Evolutionary conservation across 2,888 invertebrate genomes (phyloP), one percentile per base, ranked within the genome.

Genomic region (Anarsia innoxiella): DNA sequence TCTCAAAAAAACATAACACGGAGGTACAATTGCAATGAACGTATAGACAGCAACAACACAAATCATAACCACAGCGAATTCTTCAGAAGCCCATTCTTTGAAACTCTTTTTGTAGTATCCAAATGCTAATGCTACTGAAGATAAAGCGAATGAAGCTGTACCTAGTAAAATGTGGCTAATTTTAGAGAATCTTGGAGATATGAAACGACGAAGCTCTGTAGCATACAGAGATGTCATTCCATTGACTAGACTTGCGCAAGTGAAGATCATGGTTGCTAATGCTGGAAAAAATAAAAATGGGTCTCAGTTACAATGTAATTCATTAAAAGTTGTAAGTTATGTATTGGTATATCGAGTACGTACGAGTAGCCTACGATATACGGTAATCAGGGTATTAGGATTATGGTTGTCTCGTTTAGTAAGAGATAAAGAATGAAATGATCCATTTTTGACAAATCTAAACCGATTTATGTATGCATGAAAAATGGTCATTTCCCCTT

Each of bases 221-320:
- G 68, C 64, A 51, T 66, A 75, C n/a, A 71, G 57, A 1, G 75
- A 70, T 12, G 66, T 35, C 0, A 70, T 11, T 0, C 75, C 75
- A 29, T 70, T 75, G 31, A 75, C 48, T n/a, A 75, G 47, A 29
- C 67, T 56, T 12, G 63, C 63, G 2, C 53, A 41, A n/a, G 74
- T 74, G 41, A 72, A 72, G 6, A 74, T 59, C 28, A 74, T 36
- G 0, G 75, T 73, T n/a, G 70, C 63, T 2, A 74, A 51, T n/a
- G 49, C 74, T 72, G 60, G 13, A 53, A 60, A 42, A 25, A n/a
- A n/a, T n/a, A n/a, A n/a, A n/a, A n/a, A n/a, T n/a, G n/a, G n/a
- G n/a, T n/a, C n/a, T n/a, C n/a, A n/a, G n/a, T n/a, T n/a, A n/a
- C n/a, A n/a, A n/a, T n/a, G n/a, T n/a, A n/a, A n/a, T n/a, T n/a